phyloP scores from a whole-genome alignment of 2,113 vertebrate species.

The Platysternon megacephalum region DNA sequence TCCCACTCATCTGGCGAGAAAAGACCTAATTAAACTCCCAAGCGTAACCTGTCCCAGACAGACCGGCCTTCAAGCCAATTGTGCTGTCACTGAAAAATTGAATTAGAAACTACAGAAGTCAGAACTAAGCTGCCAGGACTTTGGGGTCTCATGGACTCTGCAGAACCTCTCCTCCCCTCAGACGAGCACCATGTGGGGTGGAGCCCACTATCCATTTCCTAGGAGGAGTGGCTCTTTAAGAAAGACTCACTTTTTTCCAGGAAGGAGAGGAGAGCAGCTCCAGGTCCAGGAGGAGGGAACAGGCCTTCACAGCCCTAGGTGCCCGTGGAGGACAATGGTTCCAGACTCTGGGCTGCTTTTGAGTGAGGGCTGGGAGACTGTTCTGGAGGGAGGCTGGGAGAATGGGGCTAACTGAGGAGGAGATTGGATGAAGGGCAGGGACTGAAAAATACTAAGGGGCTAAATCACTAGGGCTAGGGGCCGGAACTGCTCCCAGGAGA shows the following conservation, averaged over 20 bases:
- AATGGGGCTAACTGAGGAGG: neutral
- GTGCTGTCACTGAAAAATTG: neutral
- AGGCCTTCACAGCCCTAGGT: neutral
- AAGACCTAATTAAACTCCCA: accelerated
- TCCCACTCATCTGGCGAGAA: accelerated
- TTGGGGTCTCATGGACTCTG: accelerated
- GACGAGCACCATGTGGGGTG: accelerated
- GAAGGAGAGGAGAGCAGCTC: neutral
- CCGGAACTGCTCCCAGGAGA: neutral
- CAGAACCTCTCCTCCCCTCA: neutral
- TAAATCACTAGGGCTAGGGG: neutral
- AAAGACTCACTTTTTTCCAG: neutral
- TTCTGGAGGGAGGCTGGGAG: neutral
- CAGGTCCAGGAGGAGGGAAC: neutral
- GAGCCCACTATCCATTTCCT: accelerated
- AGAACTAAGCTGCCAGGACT: accelerated
- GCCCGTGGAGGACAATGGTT: neutral
- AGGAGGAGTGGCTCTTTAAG: neutral
- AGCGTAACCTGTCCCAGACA: neutral
- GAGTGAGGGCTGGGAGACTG: neutral
- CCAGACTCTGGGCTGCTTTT: neutral
- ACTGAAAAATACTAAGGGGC: neutral
- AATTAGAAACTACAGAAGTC: neutral
- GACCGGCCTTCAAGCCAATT: accelerated
- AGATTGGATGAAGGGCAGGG: neutral